Evolutionary conservation across 1,140 invertebrate species (phyloP).

Genomic region (Homalodisca vitripennis): DNA sequence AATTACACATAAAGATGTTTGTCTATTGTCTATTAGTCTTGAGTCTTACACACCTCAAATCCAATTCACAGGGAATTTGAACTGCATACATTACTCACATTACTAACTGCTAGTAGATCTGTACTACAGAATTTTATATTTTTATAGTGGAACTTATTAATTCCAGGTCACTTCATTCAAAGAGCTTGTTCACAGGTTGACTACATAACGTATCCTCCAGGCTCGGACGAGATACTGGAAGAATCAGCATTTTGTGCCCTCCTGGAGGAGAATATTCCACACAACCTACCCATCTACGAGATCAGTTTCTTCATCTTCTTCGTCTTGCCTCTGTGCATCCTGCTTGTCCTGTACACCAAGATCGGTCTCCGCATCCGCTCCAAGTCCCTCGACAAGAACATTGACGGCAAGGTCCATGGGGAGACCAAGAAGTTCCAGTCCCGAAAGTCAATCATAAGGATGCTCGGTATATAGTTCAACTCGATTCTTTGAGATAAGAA

Average conservation of each 20-base stretch:
- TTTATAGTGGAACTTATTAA: background rate
- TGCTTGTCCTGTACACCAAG: constrained; percentile 71
- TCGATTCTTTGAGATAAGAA: too few species aligned
- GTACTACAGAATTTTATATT: background rate
- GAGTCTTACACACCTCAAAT: background rate
- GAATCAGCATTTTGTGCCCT: constrained; percentile 78
- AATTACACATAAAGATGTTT: too few species aligned
- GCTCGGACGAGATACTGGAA: background rate
- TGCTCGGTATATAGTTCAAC: too few species aligned
- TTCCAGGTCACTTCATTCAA: background rate
- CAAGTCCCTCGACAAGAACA: constrained; percentile 51
- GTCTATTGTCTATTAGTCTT: background rate
- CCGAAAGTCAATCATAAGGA: constrained; percentile 72
- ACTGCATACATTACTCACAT: background rate
- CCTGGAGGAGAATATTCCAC: constrained; percentile 56
- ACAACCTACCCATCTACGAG: constrained; percentile 66
- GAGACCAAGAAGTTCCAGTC: constrained; percentile 65
- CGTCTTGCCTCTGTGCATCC: constrained; percentile 74
- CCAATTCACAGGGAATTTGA: background rate
- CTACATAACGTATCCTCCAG: constrained; percentile 68
- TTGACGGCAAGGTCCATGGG: constrained; percentile 62
- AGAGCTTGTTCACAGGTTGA: constrained; percentile 49
- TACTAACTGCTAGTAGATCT: background rate
- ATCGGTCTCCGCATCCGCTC: constrained; percentile 63
- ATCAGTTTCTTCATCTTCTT: constrained; percentile 80